phyloP scores from a whole-genome alignment of 2,113 vertebrate species.

The Vicugna pacos region DNA sequence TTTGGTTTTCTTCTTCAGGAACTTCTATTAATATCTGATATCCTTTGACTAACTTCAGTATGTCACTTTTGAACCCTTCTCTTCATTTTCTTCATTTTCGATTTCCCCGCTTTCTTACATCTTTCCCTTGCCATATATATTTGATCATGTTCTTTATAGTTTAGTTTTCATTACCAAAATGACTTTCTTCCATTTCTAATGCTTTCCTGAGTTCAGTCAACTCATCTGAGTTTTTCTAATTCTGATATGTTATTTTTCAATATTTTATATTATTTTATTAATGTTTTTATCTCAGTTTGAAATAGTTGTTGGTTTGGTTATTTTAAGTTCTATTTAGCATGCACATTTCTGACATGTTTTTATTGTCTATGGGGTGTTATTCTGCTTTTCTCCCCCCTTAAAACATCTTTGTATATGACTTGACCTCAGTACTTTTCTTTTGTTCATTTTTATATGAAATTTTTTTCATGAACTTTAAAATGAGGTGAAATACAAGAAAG shows the following conservation, averaged over 20 bases:
- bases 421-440: constrained; percentile 10
- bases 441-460: constrained; percentile 11
- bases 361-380: background rate
- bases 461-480: constrained; percentile 1
- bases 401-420: background rate
- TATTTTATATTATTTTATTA: constrained; percentile 17
- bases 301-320: background rate
- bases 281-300: background rate
- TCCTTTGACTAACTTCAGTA: constrained; percentile 7
- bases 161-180: constrained; percentile 42
- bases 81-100: constrained; percentile 20
- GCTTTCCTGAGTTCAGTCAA: background rate
- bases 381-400: background rate
- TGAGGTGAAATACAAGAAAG: background rate
- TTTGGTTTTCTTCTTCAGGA: constrained; percentile 35
- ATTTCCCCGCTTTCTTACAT: background rate
- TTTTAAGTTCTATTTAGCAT: background rate
- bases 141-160: background rate
- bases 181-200: constrained; percentile 15
- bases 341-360: constrained; percentile 19
- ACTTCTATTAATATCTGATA: background rate
- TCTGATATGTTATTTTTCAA: constrained; percentile 6
- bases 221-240: constrained; percentile 31
- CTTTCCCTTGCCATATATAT: background rate
- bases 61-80: background rate